Evolutionary conservation across 2,888 invertebrate species (phyloP).

Genomic region (Tetranychus piercei): DNA sequence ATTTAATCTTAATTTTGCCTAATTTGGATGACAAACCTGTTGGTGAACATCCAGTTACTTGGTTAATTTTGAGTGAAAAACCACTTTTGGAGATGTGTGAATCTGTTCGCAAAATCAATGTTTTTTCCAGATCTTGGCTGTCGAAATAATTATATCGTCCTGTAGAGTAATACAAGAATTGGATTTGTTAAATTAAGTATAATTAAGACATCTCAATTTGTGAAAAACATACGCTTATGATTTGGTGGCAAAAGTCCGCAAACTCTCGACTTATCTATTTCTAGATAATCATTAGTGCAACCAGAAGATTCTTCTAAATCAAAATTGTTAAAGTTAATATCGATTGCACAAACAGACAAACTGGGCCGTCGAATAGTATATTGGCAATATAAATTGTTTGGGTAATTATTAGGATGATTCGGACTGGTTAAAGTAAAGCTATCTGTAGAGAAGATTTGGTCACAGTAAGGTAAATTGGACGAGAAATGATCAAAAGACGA

Average conservation of each 20-base stretch:
- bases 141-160: conserved; percentile 20
- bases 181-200: neutral
- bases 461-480: conserved; percentile 21
- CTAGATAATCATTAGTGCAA: conserved; percentile 27
- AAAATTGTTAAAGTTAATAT: conserved; percentile 27
- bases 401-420: conserved; percentile 25
- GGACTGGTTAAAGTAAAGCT: conserved; percentile 26
- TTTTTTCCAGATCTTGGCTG: conserved; percentile 17
- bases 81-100: conserved; percentile 19
- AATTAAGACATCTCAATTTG: neutral
- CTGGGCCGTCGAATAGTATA: conserved; percentile 25
- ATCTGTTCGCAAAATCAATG: conserved; percentile 23
- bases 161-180: conserved; percentile 9
- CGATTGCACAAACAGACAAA: conserved; percentile 26
- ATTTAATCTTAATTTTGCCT: too few species aligned
- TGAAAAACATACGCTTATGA: conserved; percentile 17
- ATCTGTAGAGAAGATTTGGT: conserved; percentile 24
- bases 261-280: conserved; percentile 23
- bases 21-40: neutral
- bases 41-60: conserved; percentile 22
- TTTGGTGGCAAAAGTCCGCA: conserved; percentile 19
- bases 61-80: conserved; percentile 23
- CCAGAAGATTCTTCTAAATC: conserved; percentile 26
- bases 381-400: conserved; percentile 25
- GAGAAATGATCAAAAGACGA: neutral